Evolutionary conservation across 2,113 vertebrate genomes (phyloP), one percentile per base, ranked within the genome.

Genomic region (Cyprinodon tularosa): DNA sequence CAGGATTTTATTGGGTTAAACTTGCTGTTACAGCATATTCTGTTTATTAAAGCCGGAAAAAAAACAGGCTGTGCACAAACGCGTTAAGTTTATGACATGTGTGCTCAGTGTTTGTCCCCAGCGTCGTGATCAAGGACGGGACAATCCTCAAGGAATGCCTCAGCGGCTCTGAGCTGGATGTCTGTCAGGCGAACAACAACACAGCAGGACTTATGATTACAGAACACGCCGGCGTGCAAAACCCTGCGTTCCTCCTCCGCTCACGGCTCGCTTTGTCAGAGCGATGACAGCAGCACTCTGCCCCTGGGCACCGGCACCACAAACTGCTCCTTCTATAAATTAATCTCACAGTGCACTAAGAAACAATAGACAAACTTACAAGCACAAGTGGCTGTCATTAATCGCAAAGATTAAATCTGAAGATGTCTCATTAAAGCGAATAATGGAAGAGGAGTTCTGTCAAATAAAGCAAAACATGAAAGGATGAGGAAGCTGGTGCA

Each of bases 141-240:
- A 38, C 60, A 36, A 77, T 77, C 72, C 50, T 22, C 29, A n/a
- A 72, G 72, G 72, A 82, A 80, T 84, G 76, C 84, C 81, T 84
- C 81, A 62, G 82, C 83, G 89, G 77, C 83, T 71, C 77, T 85
- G 85, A 91, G 90, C 83, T 90, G 76, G 83, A 81, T 83, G 81
- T 82, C 87, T 87, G 86, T 87, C 76, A 86, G 79, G 69, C 80
- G 78, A 84, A 80, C 81, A 72, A 36, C 80, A 81, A 78, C 83
- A 69, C 68, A 64, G 60, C 70, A 42, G 80, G 71, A 71, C 71
- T 71, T 65, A 74, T 69, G 86, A 88, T 87, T 82, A 87, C 57
- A 3, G 53, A 61, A 69, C 68, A 81, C 69, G 69, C 45, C 48
- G 68, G 59, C 72, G 69, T 44, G 39, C 29, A 76, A 29, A 40